These are phyloP conservation scores for Taurulus bubalis DNA, from an alignment of 2,113 vertebrate genomes.

Conservation along the genomic window DNA sequence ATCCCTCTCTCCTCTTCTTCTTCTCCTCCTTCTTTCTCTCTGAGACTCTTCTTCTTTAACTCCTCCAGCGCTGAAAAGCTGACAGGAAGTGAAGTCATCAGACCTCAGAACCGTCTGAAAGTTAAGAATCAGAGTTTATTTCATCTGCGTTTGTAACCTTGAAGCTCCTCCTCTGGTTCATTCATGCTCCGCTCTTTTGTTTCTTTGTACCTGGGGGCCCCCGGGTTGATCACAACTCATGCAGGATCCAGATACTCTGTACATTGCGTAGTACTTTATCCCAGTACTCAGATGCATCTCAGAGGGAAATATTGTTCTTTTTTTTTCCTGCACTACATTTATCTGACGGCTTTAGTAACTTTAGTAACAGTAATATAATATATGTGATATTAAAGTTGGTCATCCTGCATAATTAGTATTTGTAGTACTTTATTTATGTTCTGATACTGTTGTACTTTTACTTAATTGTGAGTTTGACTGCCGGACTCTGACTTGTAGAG, in stretches of 20 bases:
- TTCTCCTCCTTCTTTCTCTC: background rate
- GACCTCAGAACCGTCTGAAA: background rate
- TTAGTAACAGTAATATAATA: background rate
- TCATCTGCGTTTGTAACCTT: background rate
- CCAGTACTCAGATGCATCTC: background rate
- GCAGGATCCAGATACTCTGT: background rate
- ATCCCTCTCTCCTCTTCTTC: constrained; percentile 17
- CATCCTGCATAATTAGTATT: background rate
- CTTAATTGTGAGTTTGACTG: too few relatives aligned
- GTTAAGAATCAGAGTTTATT: background rate
- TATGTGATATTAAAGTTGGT: background rate
- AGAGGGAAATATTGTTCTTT: background rate
- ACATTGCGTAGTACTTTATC: background rate
- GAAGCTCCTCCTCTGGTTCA: constrained; percentile 5
- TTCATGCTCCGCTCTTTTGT: constrained; percentile 37
- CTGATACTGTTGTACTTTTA: background rate
- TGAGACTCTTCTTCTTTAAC: constrained; percentile 37
- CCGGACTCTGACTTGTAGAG: too few relatives aligned
- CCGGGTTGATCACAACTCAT: background rate
- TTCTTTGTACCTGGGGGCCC: constrained; percentile 55
- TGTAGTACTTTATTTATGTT: background rate
- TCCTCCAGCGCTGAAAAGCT: constrained; percentile 5
- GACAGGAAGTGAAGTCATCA: background rate
- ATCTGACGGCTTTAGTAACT: background rate
- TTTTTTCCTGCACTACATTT: too few relatives aligned